A percentile compares a stretch with the other conserved stretches of the same genome.
Evolutionary conservation across 2,888 invertebrate genomes (phyloP).

Genomic region (Synanthedon tipuliformis): DNA sequence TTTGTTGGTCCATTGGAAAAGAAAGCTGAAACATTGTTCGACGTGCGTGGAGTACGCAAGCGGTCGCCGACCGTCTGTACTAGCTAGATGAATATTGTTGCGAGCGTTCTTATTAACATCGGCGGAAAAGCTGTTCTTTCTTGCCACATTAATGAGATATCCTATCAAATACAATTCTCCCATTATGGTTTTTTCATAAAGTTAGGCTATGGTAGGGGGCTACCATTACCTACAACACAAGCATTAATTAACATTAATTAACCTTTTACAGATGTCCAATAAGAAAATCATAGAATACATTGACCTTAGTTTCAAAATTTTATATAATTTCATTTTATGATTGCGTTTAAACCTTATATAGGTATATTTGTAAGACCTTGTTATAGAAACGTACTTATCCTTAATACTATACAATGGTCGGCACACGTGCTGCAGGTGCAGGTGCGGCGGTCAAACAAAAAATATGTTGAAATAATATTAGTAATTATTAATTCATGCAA

Average conservation of each 20-base stretch:
- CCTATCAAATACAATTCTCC: slow-evolving; percentile 30
- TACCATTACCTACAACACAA: too few relatives aligned
- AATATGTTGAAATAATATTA: too few relatives aligned
- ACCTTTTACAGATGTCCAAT: not conserved
- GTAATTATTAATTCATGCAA: too few relatives aligned
- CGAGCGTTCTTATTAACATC: slow-evolving; percentile 25
- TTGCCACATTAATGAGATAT: slow-evolving; percentile 42
- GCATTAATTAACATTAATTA: too few relatives aligned
- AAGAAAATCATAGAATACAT: not conserved
- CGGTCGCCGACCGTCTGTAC: slow-evolving; percentile 1
- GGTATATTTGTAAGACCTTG: too few relatives aligned
- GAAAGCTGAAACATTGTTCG: slow-evolving; percentile 7
- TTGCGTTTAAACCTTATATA: too few relatives aligned
- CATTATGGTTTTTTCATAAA: slow-evolving; percentile 20
- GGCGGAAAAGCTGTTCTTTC: slow-evolving; percentile 24
- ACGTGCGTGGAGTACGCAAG: slow-evolving; percentile 27
- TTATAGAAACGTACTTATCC: too few relatives aligned
- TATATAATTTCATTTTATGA: slow-evolving; percentile 10
- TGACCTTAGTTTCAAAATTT: slow-evolving; percentile 5
- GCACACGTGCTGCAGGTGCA: too few relatives aligned
- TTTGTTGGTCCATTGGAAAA: slow-evolving; percentile 10
- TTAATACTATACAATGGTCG: too few relatives aligned
- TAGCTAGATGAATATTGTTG: too few relatives aligned
- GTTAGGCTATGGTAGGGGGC: too few relatives aligned
- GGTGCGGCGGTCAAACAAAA: too few relatives aligned